These are phyloP conservation scores for Xylota sylvarum DNA, from an alignment of 2,888 invertebrate genomes.

Conservation along the genomic window DNA sequence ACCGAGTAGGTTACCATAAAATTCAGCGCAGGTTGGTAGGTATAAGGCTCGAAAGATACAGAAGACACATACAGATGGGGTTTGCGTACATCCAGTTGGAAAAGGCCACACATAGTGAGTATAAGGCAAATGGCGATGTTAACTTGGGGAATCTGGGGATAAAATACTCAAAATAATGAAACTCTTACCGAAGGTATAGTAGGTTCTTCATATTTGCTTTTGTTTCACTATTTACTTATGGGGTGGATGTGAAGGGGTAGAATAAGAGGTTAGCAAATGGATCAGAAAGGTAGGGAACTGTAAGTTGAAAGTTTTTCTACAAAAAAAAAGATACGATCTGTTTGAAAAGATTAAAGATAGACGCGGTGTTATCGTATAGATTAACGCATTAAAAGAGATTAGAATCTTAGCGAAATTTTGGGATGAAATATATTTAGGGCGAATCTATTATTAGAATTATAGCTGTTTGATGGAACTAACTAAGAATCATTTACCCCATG, in stretches of 20 bases:
- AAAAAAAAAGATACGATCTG: conserved; percentile 44
- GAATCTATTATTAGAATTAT: no score
- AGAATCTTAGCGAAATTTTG: background rate
- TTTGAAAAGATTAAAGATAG: conserved; percentile 32
- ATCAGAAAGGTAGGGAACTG: conserved; percentile 43
- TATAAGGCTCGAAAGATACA: conserved; percentile 1
- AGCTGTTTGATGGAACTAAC: no score
- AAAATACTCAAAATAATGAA: conserved; percentile 57
- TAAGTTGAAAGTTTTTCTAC: conserved; percentile 29
- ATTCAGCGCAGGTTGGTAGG: conserved; percentile 6
- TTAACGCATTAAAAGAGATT: conserved; percentile 21
- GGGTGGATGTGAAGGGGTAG: conserved; percentile 28
- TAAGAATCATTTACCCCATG: no score
- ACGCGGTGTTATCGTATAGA: conserved; percentile 24
- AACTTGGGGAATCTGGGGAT: conserved; percentile 33
- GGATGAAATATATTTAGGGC: no score
- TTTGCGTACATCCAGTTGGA: background rate
- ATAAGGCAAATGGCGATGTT: conserved; percentile 23
- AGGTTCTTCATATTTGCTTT: conserved; percentile 69
- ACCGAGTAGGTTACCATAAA: conserved; percentile 23
- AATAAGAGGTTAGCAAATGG: conserved; percentile 42
- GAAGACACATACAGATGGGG: background rate
- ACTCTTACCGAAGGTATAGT: conserved; percentile 54
- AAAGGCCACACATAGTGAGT: conserved; percentile 9
- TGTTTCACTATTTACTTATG: conserved; percentile 57